Percentiles rank a stretch among this genome's conserved stretches.
phyloP scores from a whole-genome alignment of 2,888 invertebrate genomes.

The Noctua pronuba region DNA sequence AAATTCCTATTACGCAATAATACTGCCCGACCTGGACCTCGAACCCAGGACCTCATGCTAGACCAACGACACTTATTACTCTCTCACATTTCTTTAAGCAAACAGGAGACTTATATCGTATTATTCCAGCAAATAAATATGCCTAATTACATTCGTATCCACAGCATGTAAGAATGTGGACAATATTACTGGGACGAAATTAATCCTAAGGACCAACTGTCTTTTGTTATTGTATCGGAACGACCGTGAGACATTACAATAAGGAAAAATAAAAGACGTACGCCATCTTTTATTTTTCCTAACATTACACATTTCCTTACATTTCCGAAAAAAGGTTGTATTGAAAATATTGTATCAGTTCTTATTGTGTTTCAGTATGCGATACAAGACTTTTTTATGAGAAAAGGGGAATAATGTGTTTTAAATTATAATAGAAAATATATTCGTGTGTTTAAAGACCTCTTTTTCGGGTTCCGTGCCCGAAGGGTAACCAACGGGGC shows the following conservation, averaged over 20 bases:
- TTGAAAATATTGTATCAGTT: neutral
- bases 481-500: too few relatives aligned
- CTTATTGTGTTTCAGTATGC: neutral
- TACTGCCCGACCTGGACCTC: neutral
- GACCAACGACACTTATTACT: neutral
- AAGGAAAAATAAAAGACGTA: conserved; percentile 23
- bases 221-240: conserved; percentile 32
- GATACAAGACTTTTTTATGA: neutral
- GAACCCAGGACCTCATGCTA: neutral
- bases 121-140: conserved; percentile 14
- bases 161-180: conserved; percentile 19
- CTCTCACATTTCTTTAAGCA: neutral
- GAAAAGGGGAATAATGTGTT: neutral
- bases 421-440: neutral
- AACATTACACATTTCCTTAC: neutral
- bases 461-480: neutral
- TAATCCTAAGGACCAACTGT: conserved; percentile 29
- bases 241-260: conserved; percentile 1
- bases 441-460: neutral
- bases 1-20: neutral
- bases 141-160: conserved; percentile 21
- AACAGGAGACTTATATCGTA: neutral
- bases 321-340: neutral
- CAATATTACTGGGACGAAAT: conserved; percentile 34
- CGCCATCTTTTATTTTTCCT: neutral